A percentile compares a stretch with the other conserved stretches of the same genome.
Evolutionary conservation across 2,888 invertebrate genomes (phyloP).

Genomic region (Drosophila flavopinicola): DNA sequence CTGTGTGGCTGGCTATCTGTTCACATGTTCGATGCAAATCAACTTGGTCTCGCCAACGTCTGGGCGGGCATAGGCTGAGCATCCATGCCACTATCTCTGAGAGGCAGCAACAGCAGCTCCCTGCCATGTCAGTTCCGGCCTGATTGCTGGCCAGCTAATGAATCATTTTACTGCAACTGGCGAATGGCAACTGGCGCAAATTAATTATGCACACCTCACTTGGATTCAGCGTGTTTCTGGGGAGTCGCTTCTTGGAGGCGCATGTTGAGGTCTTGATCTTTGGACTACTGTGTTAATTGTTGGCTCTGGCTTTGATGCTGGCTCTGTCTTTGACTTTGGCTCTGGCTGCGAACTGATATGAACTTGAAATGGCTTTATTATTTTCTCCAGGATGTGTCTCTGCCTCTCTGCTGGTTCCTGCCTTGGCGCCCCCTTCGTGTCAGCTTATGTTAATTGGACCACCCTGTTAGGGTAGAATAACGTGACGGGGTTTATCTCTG

Average conservation of each 20-base stretch:
- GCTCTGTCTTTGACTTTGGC: slow-evolving; percentile 49
- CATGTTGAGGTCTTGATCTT: slow-evolving; percentile 83
- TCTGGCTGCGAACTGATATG: slow-evolving; percentile 65
- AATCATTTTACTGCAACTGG: slow-evolving; percentile 77
- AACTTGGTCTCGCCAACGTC: slow-evolving; percentile 55
- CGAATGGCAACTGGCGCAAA: slow-evolving; percentile 71
- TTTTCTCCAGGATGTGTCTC: slow-evolving; percentile 48
- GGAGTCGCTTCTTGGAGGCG: slow-evolving; percentile 30
- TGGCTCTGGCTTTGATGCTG: slow-evolving; percentile 43
- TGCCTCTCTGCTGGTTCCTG: slow-evolving; percentile 4
- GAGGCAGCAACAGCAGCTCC: slow-evolving; percentile 25
- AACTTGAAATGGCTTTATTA: slow-evolving; percentile 79
- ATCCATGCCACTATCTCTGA: slow-evolving; percentile 43
- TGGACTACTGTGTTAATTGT: slow-evolving; percentile 84
- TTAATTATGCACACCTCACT: slow-evolving; percentile 83
- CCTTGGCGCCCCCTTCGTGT: slow-evolving; percentile 46
- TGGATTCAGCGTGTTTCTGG: slow-evolving; percentile 27
- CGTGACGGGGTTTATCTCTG: slow-evolving; percentile 53
- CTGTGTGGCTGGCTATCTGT: slow-evolving; percentile 47
- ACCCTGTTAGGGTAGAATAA: slow-evolving; percentile 52
- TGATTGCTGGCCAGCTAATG: slow-evolving; percentile 79
- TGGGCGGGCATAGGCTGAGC: slow-evolving; percentile 50
- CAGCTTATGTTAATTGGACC: slow-evolving; percentile 71
- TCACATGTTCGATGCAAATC: slow-evolving; percentile 82
- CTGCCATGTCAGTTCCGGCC: slow-evolving; percentile 77